Evolutionary conservation across 1,140 invertebrate species (phyloP), one percentile per base, ranked within the genome.

Genomic region (Batillaria attramentaria): DNA sequence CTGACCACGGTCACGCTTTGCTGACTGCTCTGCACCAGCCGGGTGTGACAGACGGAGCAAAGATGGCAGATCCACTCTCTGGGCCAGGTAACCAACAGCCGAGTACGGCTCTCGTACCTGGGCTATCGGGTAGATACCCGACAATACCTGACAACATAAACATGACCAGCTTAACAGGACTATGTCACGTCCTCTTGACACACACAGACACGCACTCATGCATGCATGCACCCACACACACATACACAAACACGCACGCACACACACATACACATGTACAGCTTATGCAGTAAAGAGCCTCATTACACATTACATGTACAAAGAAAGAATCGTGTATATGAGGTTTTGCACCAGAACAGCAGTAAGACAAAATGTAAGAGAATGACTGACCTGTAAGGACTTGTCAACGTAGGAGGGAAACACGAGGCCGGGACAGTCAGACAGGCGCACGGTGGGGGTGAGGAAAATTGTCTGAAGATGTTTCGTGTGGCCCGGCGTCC

Each of bases 401-500:
- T 65, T 75, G 57, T 75, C 95, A 1, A 96, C 95, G 81, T 93
- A 94, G 0, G 97, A 98, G 5, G 97, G 98, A 91, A 99, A 99
- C 1, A 99, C 97, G 31, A 99, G 91, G 33, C 97, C 98, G 1
- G 98, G 97, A 92, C 97, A 98, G 90, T 99, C 98, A 89, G 97
- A 98, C 0, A 99, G 91, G 74, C 95, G 93, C 0, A 99, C 96
- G 85, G 94, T 95, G 28, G 93, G 92, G 1, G 97, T 98, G 0
- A 99, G 91, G 89, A 94, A 98, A 86, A 99, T 98, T 0, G 98
- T 99, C 91, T 99, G 98, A 87, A 99, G 99, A 91, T 99, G 97
- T 91, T 99, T 99, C 0, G 98, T 99, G 88, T 99, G 97, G 2
- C 97, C 97, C 0, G 97, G 97, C 1, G 97, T 99, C 84, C 93